Base-by-base conservation (phyloP, 2,888 invertebrate species). In the Phaonia tiefii region DNA sequence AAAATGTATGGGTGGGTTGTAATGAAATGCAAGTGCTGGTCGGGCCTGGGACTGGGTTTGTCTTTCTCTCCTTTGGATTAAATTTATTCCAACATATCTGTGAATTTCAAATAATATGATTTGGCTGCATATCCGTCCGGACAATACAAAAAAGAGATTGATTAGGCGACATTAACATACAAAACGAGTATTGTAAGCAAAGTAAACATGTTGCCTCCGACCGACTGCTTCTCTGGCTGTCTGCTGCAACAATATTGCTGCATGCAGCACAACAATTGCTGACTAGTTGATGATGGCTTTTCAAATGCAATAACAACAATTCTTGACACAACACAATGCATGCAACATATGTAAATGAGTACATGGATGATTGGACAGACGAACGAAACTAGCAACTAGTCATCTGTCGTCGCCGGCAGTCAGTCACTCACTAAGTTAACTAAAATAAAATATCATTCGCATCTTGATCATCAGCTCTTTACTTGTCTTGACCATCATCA, bases 91-190 rank as follows among this genome's bases (percentile, higher is more conserved):
- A 81, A 72, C 75, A 72, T 67, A 78, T 81, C 81, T 81, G 78
- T 81, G 81, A 78, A 81, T 78, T 78, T 81, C 67, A 81, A 78
- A 78, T 81, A 72, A 78, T 72, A 78, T 81, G 71, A 75, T 78
- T 71, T 20, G 65, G 73, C 51, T 42, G 22, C 39, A 54, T 26
- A 39, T 69, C 69, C 51, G 67, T 54, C 10, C 42, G 54, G 69
- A 63, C 56, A 73, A 60, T 22, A 37, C 44, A 7, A 17, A 1
- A 51, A 13, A 49, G 46, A n/a, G 22, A 46, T 44, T 20, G 81
- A 81, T 81, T 81, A 81, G 81, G 81, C 75, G 81, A 78, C 78
- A 81, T 81, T 81, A 78, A 81, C 81, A 81, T 81, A 81, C 71
- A 75, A 81, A 75, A 81, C 72, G 75, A 73, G 75, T 75, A 71